Evolutionary conservation across 2,888 invertebrate species (phyloP).

Genomic region (Nomada lathburiana): DNA sequence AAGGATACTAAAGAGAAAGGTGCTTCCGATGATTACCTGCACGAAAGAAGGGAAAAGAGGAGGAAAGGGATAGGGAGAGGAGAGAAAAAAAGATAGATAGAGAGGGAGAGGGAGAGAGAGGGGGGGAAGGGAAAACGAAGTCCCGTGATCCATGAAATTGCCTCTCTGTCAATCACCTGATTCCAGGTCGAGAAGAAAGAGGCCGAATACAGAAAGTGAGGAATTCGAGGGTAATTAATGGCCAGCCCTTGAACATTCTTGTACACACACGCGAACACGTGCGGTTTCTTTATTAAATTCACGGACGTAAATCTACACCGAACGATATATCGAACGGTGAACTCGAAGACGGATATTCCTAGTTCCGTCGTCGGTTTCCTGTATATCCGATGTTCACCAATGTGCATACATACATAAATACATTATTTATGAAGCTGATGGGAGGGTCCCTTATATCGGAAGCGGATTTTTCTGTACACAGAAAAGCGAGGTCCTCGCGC

Average conservation of each 20-base stretch:
- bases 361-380: not conserved
- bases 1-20: conserved; percentile 42
- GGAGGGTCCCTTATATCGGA: not conserved
- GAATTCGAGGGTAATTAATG: conserved; percentile 44
- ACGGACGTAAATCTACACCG: not conserved
- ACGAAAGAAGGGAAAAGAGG: conserved; percentile 16
- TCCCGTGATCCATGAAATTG: conserved; percentile 63
- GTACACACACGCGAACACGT: not conserved
- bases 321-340: not conserved
- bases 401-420: conserved; percentile 36
- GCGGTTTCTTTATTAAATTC: conserved; percentile 48
- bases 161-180: conserved; percentile 68
- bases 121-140: conserved; percentile 50
- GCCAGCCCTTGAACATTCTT: not conserved
- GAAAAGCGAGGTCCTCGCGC: conserved; percentile 1
- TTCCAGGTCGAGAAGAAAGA: conserved; percentile 21
- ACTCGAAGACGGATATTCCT: conserved; percentile 1
- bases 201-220: conserved; percentile 34
- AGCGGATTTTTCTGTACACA: not conserved
- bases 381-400: not conserved
- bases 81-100: conserved; percentile 37
- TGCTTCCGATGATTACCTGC: conserved; percentile 70
- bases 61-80: not conserved
- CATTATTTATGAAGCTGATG: conserved; percentile 56
- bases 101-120: not conserved